Percentiles rank a stretch among this genome's conserved stretches.
These are phyloP conservation scores for Macquaria ambigua DNA, from an alignment of 2,113 vertebrate species.

Conservation along the genomic window DNA sequence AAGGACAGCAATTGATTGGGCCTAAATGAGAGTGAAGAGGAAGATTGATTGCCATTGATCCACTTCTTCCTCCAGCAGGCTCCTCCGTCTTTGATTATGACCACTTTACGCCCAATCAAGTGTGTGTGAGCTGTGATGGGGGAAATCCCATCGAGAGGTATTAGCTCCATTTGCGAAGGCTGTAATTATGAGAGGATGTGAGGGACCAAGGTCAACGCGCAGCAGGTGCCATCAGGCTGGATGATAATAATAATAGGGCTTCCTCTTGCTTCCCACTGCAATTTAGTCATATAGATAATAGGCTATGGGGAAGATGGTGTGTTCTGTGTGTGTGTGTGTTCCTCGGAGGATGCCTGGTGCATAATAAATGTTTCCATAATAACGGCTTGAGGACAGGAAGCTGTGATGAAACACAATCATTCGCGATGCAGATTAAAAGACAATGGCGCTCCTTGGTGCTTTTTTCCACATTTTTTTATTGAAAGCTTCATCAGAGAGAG, in stretches of 20 bases:
- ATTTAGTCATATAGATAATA: conserved; percentile 77
- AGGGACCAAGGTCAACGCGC: conserved; percentile 72
- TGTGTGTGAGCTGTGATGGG: conserved; percentile 49
- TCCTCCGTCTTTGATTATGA: conserved; percentile 81
- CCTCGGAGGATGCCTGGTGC: conserved; percentile 28
- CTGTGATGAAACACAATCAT: conserved; percentile 40
- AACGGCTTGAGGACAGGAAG: conserved; percentile 44
- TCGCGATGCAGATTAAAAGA: conserved; percentile 55
- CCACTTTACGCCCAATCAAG: conserved; percentile 77
- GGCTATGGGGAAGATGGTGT: conserved; percentile 36
- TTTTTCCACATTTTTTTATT: conserved; percentile 91
- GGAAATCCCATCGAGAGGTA: conserved; percentile 71
- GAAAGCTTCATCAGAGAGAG: conserved; percentile 98
- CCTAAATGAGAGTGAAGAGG: conserved; percentile 80
- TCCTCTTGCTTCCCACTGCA: conserved; percentile 65
- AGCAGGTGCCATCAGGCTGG: conserved; percentile 73
- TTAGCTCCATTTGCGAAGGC: conserved; percentile 74
- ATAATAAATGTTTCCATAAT: conserved; percentile 59
- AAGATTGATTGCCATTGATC: conserved; percentile 80
- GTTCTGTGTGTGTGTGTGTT: conserved; percentile 31
- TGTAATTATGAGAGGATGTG: conserved; percentile 76
- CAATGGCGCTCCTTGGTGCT: conserved; percentile 45
- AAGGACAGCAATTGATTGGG: conserved; percentile 79
- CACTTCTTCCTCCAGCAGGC: conserved; percentile 58
- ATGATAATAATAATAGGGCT: conserved; percentile 71